Evolutionary conservation across 1,140 invertebrate genomes (phyloP).

Genomic region (Drosophila asahinai): DNA sequence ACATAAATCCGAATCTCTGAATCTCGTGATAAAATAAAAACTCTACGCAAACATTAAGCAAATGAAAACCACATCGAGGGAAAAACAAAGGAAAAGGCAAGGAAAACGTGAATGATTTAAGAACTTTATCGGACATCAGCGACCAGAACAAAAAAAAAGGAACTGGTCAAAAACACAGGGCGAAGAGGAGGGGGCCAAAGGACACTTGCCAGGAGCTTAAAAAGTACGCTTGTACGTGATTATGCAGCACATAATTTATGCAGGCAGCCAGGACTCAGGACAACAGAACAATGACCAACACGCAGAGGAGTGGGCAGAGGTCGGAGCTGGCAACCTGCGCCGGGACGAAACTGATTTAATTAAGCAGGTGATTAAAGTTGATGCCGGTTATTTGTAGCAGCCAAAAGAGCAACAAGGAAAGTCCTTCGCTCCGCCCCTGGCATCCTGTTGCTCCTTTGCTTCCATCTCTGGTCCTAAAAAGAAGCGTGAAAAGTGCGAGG

Average conservation of each 20-base stretch:
- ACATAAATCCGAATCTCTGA: slow-evolving; percentile 36
- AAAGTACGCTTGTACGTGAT: slow-evolving; percentile 75
- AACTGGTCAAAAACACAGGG: slow-evolving; percentile 19
- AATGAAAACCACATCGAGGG: slow-evolving; percentile 52
- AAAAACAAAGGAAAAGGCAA: slow-evolving; percentile 38
- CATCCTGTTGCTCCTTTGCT: slow-evolving; percentile 35
- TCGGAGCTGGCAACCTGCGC: slow-evolving; percentile 32
- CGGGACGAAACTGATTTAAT: slow-evolving; percentile 79
- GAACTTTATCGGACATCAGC: slow-evolving; percentile 67
- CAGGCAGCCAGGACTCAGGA: slow-evolving; percentile 45
- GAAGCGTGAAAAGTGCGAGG: slow-evolving; percentile 59
- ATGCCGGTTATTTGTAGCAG: slow-evolving; percentile 80
- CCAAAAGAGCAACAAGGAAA: slow-evolving; percentile 61
- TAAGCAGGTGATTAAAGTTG: slow-evolving; percentile 84
- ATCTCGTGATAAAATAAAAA: slow-evolving; percentile 30
- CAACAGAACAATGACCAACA: slow-evolving; percentile 32
- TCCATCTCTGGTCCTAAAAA: slow-evolving; percentile 16
- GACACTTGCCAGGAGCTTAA: slow-evolving; percentile 68
- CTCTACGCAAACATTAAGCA: slow-evolving; percentile 32
- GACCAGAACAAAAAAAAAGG: slow-evolving; percentile 22
- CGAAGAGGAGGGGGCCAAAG: slow-evolving; percentile 27
- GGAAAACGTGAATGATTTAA: slow-evolving; percentile 73
- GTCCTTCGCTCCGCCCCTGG: not conserved
- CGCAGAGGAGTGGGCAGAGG: not conserved
- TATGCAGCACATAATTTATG: slow-evolving; percentile 81